Evolutionary conservation across 2,113 vertebrate genomes (phyloP).

Genomic region (Acrocephalus kingi): DNA sequence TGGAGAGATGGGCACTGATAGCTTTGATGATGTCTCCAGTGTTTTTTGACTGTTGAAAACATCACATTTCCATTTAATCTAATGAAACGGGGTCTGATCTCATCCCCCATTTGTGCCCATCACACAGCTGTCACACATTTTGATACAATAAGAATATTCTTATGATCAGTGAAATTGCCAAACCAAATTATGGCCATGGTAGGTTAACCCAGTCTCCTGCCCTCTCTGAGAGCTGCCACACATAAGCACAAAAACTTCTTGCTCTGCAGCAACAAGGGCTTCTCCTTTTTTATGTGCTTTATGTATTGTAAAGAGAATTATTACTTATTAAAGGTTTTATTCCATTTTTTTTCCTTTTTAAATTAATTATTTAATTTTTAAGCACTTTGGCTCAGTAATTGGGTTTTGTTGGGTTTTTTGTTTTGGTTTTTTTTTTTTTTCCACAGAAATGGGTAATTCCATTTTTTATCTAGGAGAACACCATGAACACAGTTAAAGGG

Average conservation of each 20-base stretch:
- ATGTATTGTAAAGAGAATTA: neutral
- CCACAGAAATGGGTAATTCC: neutral
- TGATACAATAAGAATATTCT: neutral
- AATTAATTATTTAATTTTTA: neutral
- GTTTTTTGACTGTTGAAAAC: conserved; percentile 27
- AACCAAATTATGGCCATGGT: neutral
- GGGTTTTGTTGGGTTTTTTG: neutral
- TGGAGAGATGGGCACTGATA: conserved; percentile 37
- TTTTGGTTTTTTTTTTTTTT: neutral
- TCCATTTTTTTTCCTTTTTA: fast-evolving
- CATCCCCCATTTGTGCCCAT: neutral
- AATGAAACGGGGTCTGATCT: neutral
- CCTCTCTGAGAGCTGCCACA: neutral
- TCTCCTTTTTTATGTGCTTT: neutral
- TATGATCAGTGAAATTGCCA: neutral
- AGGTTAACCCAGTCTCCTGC: neutral
- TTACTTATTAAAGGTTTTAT: neutral
- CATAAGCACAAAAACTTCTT: neutral
- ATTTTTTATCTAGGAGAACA: neutral
- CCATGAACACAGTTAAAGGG: fast-evolving
- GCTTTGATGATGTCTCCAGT: conserved; percentile 34
- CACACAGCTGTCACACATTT: conserved; percentile 3
- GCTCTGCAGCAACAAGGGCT: neutral
- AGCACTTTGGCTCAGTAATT: neutral
- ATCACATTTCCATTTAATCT: conserved; percentile 39